These are phyloP conservation scores for Phortica okadai DNA, from an alignment of 2,888 invertebrate species.

Conservation along the genomic window DNA sequence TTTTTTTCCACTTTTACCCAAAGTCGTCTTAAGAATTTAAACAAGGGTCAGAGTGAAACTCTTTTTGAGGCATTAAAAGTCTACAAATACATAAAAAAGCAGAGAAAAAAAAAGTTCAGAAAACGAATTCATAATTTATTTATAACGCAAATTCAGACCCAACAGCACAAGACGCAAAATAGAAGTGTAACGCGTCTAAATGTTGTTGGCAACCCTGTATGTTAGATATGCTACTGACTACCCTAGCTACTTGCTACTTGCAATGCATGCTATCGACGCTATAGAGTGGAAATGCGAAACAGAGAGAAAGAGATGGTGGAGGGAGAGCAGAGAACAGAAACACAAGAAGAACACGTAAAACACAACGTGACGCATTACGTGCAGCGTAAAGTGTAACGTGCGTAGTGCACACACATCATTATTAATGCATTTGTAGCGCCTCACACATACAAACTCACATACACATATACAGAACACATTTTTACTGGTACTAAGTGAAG, in stretches of 20 bases:
- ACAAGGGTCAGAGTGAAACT: no score
- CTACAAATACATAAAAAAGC: not conserved
- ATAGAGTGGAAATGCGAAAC: no score
- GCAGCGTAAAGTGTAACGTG: conserved; percentile 58
- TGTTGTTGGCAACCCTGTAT: not conserved
- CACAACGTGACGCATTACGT: conserved; percentile 64
- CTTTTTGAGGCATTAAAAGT: no score
- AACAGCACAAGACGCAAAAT: not conserved
- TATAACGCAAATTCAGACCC: not conserved
- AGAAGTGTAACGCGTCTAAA: not conserved
- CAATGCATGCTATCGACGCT: not conserved
- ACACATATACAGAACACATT: not conserved
- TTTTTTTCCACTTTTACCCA: not conserved
- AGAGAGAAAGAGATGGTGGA: not conserved
- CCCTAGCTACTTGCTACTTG: not conserved
- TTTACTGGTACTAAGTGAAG: conserved; percentile 7
- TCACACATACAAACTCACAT: not conserved
- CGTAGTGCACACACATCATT: conserved; percentile 64
- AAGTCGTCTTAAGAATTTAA: not conserved
- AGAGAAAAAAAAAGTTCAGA: not conserved
- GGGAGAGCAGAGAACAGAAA: not conserved
- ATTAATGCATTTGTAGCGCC: conserved; percentile 62
- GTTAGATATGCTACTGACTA: not conserved
- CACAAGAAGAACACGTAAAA: conserved; percentile 7
- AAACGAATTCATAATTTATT: conserved; percentile 11